Evolutionary conservation across 2,888 invertebrate species (phyloP).

Genomic region (Drosophila borealis): DNA sequence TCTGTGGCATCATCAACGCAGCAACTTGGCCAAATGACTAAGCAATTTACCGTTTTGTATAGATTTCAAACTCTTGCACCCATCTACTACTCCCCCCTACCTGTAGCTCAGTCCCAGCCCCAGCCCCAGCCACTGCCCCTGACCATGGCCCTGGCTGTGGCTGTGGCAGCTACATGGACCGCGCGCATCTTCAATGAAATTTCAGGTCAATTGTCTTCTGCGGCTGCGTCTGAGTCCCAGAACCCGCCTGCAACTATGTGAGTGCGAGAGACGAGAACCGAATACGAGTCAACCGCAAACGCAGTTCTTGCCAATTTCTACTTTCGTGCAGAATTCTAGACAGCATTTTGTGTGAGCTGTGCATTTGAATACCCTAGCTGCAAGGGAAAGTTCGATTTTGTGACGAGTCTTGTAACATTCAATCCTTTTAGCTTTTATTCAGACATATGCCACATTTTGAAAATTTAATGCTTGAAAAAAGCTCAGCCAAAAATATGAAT

Average conservation of each 20-base stretch:
- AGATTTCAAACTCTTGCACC: conserved; percentile 61
- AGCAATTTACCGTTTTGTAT: conserved; percentile 79
- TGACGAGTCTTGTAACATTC: not conserved
- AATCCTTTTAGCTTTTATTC: not conserved
- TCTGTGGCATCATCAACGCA: conserved; percentile 53
- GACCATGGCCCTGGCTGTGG: conserved; percentile 28
- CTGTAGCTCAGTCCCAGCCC: conserved; percentile 4
- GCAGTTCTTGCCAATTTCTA: conserved; percentile 66
- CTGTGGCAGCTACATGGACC: conserved; percentile 34
- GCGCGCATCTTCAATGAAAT: conserved; percentile 77
- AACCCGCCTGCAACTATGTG: conserved; percentile 38
- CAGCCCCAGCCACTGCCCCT: conserved; percentile 30
- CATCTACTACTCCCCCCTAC: conserved; percentile 10
- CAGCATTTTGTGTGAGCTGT: conserved; percentile 29
- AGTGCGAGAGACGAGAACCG: not conserved
- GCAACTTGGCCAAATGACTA: conserved; percentile 69
- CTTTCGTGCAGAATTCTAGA: conserved; percentile 55
- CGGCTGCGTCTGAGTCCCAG: conserved; percentile 39
- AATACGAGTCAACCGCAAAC: conserved; percentile 16
- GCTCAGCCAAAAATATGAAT: too few species aligned
- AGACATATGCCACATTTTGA: too few species aligned
- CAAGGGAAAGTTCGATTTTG: not conserved
- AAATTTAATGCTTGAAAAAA: too few species aligned
- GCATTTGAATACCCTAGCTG: conserved; percentile 12
- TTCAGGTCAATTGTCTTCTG: conserved; percentile 80